Evolutionary conservation across 2,797 vertebrate genomes (phyloP).

Genomic region (Sciurus vulgaris): DNA sequence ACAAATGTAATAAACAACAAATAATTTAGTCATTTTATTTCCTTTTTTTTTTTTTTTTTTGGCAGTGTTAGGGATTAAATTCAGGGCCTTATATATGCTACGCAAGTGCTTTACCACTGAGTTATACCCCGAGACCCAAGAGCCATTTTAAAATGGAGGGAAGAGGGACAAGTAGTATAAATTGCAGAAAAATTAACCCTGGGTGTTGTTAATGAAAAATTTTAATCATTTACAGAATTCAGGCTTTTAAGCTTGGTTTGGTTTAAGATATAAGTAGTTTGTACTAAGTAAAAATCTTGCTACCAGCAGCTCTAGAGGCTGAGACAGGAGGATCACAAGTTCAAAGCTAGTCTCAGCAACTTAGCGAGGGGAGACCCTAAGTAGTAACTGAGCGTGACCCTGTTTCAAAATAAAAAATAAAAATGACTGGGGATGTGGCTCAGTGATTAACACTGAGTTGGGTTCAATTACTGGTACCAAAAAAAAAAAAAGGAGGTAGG

Average conservation of each 20-base stretch:
- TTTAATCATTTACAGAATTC: constrained; percentile 29
- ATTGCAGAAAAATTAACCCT: neutral
- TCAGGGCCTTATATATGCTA: neutral
- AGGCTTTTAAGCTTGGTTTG: neutral
- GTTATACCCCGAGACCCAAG: neutral
- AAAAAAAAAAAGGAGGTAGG: neutral
- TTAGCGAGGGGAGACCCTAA: too few species aligned
- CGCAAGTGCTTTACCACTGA: neutral
- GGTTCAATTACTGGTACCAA: too few species aligned
- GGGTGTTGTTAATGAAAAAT: neutral
- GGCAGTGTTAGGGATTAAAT: neutral
- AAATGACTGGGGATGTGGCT: too few species aligned
- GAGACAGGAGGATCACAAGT: too few species aligned
- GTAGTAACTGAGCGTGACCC: too few species aligned
- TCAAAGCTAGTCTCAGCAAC: too few species aligned
- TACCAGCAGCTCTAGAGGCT: too few species aligned
- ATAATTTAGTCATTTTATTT: neutral
- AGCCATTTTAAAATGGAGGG: neutral
- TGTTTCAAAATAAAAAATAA: too few species aligned
- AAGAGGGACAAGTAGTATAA: constrained; percentile 12
- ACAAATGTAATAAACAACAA: neutral
- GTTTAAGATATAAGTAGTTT: neutral
- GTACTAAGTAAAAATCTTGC: neutral
- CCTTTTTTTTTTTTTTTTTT: neutral
- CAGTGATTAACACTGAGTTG: too few species aligned